A percentile compares a stretch with the other conserved stretches of the same genome.
phyloP scores from a whole-genome alignment of 2,888 invertebrate genomes.

The Sturmia bella region DNA sequence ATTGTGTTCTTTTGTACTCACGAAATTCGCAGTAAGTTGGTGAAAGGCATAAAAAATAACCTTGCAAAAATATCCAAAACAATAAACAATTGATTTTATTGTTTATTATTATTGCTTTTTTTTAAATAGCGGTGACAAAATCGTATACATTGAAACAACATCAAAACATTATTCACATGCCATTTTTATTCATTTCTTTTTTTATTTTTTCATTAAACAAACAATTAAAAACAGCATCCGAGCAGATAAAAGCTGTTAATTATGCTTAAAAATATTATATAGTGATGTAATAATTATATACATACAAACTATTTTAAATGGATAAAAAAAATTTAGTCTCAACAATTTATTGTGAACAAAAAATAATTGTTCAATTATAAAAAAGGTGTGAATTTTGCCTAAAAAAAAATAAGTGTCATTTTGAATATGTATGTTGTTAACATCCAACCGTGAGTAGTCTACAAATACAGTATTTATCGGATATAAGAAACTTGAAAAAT shows the following conservation, averaged over 20 bases:
- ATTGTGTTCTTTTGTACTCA: too few species aligned
- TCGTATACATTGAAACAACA: constrained; percentile 23
- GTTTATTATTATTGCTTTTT: constrained; percentile 2
- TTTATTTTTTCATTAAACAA: background rate
- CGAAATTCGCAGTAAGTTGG: background rate
- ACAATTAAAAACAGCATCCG: constrained; percentile 31
- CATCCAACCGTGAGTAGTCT: constrained; percentile 20
- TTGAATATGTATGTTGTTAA: background rate
- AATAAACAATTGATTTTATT: constrained; percentile 56
- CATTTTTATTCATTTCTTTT: background rate
- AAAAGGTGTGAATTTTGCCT: constrained; percentile 38
- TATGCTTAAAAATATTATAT: constrained; percentile 1
- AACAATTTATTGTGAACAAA: constrained; percentile 36
- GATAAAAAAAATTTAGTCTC: constrained; percentile 3
- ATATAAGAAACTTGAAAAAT: too few species aligned
- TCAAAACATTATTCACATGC: constrained; percentile 38
- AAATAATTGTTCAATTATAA: constrained; percentile 52
- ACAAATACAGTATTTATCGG: too few species aligned
- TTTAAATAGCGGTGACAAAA: constrained; percentile 29
- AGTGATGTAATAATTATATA: constrained; percentile 59
- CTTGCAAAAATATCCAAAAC: background rate
- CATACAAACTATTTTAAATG: constrained; percentile 43
- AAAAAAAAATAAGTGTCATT: constrained; percentile 22
- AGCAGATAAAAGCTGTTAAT: constrained; percentile 15
- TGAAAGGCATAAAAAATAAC: constrained; percentile 1